Base-by-base conservation (phyloP, 2,113 vertebrate species). In the Cheirogaleus medius region DNA sequence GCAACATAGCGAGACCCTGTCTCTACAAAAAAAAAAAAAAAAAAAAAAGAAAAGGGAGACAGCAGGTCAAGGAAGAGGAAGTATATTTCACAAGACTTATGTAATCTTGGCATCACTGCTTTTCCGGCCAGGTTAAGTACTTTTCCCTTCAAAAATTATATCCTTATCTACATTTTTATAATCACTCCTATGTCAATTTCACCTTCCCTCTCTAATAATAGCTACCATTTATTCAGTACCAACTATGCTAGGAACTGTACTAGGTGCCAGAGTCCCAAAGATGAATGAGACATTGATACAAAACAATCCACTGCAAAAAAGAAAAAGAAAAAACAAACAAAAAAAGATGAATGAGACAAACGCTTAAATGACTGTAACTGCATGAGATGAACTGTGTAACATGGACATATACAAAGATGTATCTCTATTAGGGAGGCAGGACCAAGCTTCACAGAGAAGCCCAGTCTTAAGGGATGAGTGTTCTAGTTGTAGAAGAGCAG, bases 191-290 rank as follows among this genome's bases (percentile, higher is more conserved):
- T n/a, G 54, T 74, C 49, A 68, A 21, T 69, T 52, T 80, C 56
- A 84, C 44, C 32, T 47, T 68, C 47, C 49, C 14, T 56, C 42
- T 82, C 71, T 86, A 73, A 77, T 27, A 90, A 47, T 14, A 91
- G 68, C 37, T 86, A 44, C 44, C 39, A 78, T 58, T 95, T 95
- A 89, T 49, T 87, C 64, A 91, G 84, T 42, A 94, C 66, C 87
- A 87, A 20, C 44, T 78, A 47, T 78, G 74, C 47, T 56, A 78
- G 29, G 88, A 39, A 74, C 23, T 71, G 29, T n/a, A 60, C 58
- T 77, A 86, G 47, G 8, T 49, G 83, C 66, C 32, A 6, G 63
- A 86, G 39, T 74, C 37, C 78, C 42, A 78, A 64, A 68, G 47
- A 20, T 27, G 10, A 93, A 34, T 18, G 42, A 88, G 37, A 88